A percentile compares a stretch with the other conserved stretches of the same genome.
Evolutionary conservation across 2,797 vertebrate genomes (phyloP).

Genomic region (Lateolabrax maculatus): DNA sequence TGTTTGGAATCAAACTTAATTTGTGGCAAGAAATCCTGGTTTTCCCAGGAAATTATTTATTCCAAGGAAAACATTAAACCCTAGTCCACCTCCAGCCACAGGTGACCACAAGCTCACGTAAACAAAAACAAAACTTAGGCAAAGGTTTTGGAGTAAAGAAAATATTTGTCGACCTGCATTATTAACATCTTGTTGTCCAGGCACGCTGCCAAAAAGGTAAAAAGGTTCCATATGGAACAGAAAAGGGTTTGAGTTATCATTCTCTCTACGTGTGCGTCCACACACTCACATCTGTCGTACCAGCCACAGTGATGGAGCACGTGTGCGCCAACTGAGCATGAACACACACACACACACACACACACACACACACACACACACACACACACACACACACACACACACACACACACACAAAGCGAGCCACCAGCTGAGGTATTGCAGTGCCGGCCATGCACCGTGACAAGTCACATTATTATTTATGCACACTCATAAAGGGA

Average conservation of each 20-base stretch:
- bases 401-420: constrained; percentile 24
- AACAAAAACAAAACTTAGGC: background rate
- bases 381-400: constrained; percentile 37
- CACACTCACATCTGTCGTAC: constrained; percentile 44
- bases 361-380: too few species aligned
- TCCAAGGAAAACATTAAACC: background rate
- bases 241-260: background rate
- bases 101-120: background rate
- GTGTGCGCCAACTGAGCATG: constrained; percentile 30
- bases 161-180: background rate
- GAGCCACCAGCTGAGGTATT: constrained; percentile 70
- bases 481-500: constrained; percentile 85
- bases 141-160: background rate
- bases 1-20: background rate
- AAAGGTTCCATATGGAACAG: constrained; percentile 5
- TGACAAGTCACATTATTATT: constrained; percentile 85
- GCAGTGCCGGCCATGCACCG: constrained; percentile 54
- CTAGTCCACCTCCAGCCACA: background rate
- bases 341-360: background rate
- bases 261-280: background rate
- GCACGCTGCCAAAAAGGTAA: constrained; percentile 1
- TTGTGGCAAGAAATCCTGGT: background rate
- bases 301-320: constrained; percentile 61
- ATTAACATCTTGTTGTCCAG: constrained; percentile 5
- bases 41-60: background rate